phyloP scores from a whole-genome alignment of 2,888 invertebrate genomes.

The Sicus ferrugineus region DNA sequence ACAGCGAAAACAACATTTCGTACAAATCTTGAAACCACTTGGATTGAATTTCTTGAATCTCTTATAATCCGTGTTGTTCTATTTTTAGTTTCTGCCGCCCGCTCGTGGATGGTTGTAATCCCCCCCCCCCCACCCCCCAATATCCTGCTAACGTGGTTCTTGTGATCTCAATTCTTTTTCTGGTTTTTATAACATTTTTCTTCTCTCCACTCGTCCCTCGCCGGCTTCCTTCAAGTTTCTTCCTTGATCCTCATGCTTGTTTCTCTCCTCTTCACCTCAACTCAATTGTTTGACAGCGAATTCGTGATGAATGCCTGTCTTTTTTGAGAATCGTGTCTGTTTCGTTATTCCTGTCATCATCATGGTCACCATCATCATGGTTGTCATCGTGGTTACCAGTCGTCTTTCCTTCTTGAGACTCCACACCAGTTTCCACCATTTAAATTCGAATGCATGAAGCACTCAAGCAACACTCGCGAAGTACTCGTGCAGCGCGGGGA shows the following conservation, averaged over 20 bases:
- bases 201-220: background rate
- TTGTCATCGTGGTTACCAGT: too few relatives aligned
- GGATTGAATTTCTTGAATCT: background rate
- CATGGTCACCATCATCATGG: background rate
- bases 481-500: too few relatives aligned
- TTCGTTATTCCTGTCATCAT: constrained; percentile 13
- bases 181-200: background rate
- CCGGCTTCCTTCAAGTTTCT: background rate
- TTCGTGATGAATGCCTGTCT: constrained; percentile 36
- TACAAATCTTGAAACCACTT: constrained; percentile 14
- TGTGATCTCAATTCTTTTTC: constrained; percentile 16
- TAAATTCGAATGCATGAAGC: too few relatives aligned
- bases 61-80: constrained; percentile 21
- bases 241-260: background rate
- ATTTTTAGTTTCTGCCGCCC: background rate
- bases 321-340: constrained; percentile 31
- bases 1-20: background rate
- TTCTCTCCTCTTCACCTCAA: background rate
- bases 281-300: constrained; percentile 31
- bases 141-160: too few relatives aligned
- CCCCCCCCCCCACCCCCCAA: constrained; percentile 18
- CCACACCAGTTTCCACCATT: background rate
- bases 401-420: background rate
- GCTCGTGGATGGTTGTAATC: background rate
- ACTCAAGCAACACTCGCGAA: too few relatives aligned